Percentiles rank a stretch among this genome's conserved stretches.
Conservation (phyloP, 2,888 invertebrate species). For the Aspidiotus rigidus region DNA sequence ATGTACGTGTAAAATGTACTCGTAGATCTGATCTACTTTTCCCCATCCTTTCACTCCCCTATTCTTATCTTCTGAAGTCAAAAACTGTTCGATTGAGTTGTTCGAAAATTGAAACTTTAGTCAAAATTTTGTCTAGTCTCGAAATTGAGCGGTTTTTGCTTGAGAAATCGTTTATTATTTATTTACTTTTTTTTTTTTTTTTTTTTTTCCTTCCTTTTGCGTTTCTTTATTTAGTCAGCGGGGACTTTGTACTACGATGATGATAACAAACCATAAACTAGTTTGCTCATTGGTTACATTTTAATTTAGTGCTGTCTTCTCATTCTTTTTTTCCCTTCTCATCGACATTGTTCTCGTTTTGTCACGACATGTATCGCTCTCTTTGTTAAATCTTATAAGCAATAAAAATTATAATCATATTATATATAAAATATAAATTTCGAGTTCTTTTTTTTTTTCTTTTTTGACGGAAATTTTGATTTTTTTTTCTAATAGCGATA, state of each 20-base stretch:
- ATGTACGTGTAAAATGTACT: constrained; percentile 61
- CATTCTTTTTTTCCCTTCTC: background rate
- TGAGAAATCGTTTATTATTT: background rate
- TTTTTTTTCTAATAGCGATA: too few species aligned
- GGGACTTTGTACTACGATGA: background rate
- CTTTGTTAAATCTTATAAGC: constrained; percentile 30
- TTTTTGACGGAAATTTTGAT: too few species aligned
- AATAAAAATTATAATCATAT: constrained; percentile 30
- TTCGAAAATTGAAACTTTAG: constrained; percentile 1
- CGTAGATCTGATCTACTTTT: background rate
- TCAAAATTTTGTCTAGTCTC: background rate
- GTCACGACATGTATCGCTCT: constrained; percentile 22
- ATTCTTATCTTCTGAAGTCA: background rate
- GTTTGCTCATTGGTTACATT: constrained; percentile 28
- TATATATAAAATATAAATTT: constrained; percentile 11
- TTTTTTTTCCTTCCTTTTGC: too few species aligned
- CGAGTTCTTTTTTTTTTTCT: too few species aligned
- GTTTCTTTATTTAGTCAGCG: constrained; percentile 18
- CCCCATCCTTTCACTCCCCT: background rate
- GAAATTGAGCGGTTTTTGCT: constrained; percentile 2
- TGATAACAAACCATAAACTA: constrained; percentile 29
- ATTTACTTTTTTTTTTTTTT: background rate
- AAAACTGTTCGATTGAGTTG: constrained; percentile 7
- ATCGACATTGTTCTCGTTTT: constrained; percentile 12
- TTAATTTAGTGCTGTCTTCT: constrained; percentile 27